Conservation (phyloP, 2,888 invertebrate species). For the Sialis fuliginosa region DNA sequence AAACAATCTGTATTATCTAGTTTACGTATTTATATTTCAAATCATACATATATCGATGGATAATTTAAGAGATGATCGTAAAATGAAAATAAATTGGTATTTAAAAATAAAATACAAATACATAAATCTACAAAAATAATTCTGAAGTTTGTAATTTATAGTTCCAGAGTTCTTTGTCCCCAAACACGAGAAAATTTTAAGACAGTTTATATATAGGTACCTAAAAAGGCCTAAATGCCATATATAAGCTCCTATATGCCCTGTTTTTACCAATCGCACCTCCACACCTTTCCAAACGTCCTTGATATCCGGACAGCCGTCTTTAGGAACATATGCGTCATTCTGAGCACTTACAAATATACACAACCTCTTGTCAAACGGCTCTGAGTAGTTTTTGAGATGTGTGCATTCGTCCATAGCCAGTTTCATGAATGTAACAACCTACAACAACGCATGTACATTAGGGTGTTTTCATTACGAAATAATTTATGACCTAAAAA, state of each 20-base stretch:
- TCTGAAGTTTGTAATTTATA: too few species aligned
- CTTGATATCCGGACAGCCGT: conserved; percentile 61
- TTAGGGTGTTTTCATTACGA: too few species aligned
- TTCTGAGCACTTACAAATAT: conserved; percentile 80
- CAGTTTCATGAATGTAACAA: conserved; percentile 81
- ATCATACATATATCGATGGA: too few species aligned
- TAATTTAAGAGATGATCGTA: too few species aligned
- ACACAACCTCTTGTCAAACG: conserved; percentile 74
- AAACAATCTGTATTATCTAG: too few species aligned
- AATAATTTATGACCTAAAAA: too few species aligned
- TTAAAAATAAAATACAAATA: too few species aligned
- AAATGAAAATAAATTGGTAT: too few species aligned
- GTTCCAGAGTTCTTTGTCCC: too few species aligned
- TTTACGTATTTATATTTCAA: too few species aligned
- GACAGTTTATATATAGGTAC: conserved; percentile 26
- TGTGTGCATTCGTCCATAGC: conserved; percentile 99
- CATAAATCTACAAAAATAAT: too few species aligned
- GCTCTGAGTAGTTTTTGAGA: conserved; percentile 77
- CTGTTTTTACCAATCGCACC: conserved; percentile 71
- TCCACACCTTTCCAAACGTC: conserved; percentile 90
- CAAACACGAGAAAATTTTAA: too few species aligned
- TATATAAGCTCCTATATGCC: conserved; percentile 80
- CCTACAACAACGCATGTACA: conserved; percentile 43
- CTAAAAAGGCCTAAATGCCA: conserved; percentile 75
- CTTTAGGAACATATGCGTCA: conserved; percentile 82